These are phyloP conservation scores for Lasioglossum malachurum DNA, from an alignment of 2,888 invertebrate species.

Conservation along the genomic window DNA sequence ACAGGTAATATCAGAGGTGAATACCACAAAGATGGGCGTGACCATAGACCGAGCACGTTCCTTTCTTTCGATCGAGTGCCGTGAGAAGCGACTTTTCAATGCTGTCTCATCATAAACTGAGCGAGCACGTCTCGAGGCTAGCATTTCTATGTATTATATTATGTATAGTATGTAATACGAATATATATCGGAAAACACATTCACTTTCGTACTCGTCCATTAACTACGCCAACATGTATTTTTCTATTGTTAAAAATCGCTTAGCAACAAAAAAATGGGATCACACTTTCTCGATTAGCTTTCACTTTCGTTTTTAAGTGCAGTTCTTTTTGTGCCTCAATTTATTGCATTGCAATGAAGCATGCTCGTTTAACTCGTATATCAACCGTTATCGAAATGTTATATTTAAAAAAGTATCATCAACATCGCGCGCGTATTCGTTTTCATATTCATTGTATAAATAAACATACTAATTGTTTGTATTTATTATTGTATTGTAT, in stretches of 20 bases:
- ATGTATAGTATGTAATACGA: no score
- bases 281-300: slow-evolving; percentile 40
- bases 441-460: no score
- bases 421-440: no score
- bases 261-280: slow-evolving; percentile 5
- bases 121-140: slow-evolving; percentile 77
- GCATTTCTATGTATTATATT: background rate
- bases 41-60: slow-evolving; percentile 56
- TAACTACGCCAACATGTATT: background rate
- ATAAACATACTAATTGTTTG: background rate
- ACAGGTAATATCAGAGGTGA: slow-evolving; percentile 49
- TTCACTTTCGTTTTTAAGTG: slow-evolving; percentile 45
- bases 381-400: background rate
- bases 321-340: slow-evolving; percentile 9
- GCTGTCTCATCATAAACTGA: slow-evolving; percentile 83
- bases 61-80: slow-evolving; percentile 55
- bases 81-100: slow-evolving; percentile 81
- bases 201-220: background rate
- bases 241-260: background rate
- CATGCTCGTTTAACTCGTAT: background rate
- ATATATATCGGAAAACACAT: background rate
- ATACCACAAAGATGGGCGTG: slow-evolving; percentile 63
- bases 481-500: no score
- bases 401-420: background rate
- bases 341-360: background rate